Percentiles rank a stretch among this genome's conserved stretches.
These are phyloP conservation scores for Drosophila mayaguana DNA, from an alignment of 2,888 invertebrate species.

Conservation along the genomic window DNA sequence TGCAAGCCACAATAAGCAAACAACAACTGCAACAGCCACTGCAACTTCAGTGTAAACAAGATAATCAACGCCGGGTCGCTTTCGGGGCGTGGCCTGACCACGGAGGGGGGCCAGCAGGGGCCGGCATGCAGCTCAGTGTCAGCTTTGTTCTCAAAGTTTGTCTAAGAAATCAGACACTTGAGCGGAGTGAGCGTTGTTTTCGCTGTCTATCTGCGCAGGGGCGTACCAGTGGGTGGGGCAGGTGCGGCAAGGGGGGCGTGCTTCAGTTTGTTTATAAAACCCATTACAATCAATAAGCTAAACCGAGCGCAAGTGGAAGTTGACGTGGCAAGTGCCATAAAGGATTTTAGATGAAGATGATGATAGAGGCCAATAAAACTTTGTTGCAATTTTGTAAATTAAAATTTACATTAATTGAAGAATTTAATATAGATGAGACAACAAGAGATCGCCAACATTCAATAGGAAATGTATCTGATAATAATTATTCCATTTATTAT, in stretches of 20 bases:
- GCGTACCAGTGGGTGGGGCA: background rate
- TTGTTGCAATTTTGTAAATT: background rate
- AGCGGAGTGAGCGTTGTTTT: slow-evolving; percentile 40
- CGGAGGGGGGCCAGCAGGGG: background rate
- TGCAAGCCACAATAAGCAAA: slow-evolving; percentile 42
- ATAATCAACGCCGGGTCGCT: slow-evolving; percentile 63
- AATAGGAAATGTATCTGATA: too few relatives aligned
- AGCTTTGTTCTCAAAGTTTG: slow-evolving; percentile 68
- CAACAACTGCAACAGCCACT: slow-evolving; percentile 44
- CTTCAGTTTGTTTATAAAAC: slow-evolving; percentile 35
- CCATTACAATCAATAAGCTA: slow-evolving; percentile 40
- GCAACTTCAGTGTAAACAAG: slow-evolving; percentile 75
- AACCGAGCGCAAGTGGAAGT: slow-evolving; percentile 12
- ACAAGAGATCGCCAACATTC: too few relatives aligned
- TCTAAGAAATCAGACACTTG: slow-evolving; percentile 70
- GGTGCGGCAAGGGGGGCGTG: background rate
- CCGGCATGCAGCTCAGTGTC: slow-evolving; percentile 50
- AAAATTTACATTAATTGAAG: background rate
- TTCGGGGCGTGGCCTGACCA: slow-evolving; percentile 45
- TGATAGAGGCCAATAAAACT: background rate
- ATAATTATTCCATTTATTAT: background rate
- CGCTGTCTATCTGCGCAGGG: slow-evolving; percentile 1
- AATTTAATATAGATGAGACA: background rate
- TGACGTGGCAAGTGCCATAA: slow-evolving; percentile 8
- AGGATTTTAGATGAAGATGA: slow-evolving; percentile 15